Evolutionary conservation across 2,113 vertebrate genomes (phyloP).

Genomic region (Alligator mississippiensis): DNA sequence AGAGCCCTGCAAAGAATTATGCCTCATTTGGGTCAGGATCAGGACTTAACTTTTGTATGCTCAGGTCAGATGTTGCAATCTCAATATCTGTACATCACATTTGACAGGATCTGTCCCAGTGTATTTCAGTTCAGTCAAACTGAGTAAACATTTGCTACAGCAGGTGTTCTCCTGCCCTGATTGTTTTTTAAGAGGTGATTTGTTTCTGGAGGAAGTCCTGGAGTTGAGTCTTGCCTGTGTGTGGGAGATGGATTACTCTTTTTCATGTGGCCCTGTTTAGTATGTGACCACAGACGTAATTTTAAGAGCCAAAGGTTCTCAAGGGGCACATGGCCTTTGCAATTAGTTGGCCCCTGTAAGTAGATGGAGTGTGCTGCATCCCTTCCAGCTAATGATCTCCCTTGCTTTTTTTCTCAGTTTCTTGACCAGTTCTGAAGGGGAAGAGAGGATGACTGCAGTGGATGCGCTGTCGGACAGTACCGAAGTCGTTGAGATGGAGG

Average conservation of each 20-base stretch:
- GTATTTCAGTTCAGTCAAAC: constrained; percentile 40
- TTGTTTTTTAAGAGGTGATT: neutral
- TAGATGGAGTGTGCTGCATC: neutral
- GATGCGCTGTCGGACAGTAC: constrained; percentile 82
- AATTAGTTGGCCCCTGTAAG: neutral
- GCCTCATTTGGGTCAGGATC: neutral
- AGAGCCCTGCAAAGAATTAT: neutral
- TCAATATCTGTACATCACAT: neutral
- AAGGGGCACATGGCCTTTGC: neutral
- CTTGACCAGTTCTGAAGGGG: constrained; percentile 75
- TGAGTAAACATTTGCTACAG: neutral
- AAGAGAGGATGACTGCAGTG: constrained; percentile 86
- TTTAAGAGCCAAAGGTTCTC: neutral
- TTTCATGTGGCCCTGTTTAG: fast-evolving
- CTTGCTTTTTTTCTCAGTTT: constrained; percentile 62
- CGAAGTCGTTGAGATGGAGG: constrained; percentile 86
- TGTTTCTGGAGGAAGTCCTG: neutral
- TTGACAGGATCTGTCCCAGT: constrained; percentile 25
- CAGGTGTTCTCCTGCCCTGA: neutral
- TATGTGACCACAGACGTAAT: neutral
- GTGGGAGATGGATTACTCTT: neutral
- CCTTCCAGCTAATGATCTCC: neutral
- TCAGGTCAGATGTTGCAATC: neutral
- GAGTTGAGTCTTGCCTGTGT: neutral
- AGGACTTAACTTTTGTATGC: neutral